Percentiles rank a stretch among this genome's conserved stretches.
Conservation (phyloP, 2,888 invertebrate species). For the Criorhina ranunculi region DNA sequence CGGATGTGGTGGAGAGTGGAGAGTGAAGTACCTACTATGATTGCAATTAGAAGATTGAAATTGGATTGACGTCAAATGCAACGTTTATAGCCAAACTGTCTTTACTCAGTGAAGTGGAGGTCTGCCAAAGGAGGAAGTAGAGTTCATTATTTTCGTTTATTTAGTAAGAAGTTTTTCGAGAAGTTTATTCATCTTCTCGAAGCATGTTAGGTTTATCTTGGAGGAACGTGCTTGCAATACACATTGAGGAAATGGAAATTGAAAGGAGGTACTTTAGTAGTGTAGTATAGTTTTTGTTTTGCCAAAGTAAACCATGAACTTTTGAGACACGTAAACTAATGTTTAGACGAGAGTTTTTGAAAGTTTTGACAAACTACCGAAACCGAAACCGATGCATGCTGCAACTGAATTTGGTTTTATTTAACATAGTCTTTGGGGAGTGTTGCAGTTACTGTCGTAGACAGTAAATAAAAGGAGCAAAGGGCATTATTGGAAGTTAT, state of each 20-base stretch:
- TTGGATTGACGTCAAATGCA: slow-evolving; percentile 67
- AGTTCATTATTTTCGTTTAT: slow-evolving; percentile 64
- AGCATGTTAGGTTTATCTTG: slow-evolving; percentile 30
- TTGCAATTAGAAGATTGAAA: slow-evolving; percentile 75
- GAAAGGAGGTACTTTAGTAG: slow-evolving; percentile 5
- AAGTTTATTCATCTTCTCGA: slow-evolving; percentile 53
- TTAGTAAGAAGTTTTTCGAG: slow-evolving; percentile 34
- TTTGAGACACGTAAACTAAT: no score
- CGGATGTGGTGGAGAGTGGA: not conserved
- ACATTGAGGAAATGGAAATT: slow-evolving; percentile 18
- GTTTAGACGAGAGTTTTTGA: no score
- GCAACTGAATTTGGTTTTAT: no score
- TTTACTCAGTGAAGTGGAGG: slow-evolving; percentile 30
- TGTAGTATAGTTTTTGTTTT: not conserved
- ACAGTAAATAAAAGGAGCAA: no score
- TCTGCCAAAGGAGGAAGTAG: not conserved
- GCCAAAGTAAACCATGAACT: no score
- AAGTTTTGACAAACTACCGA: no score
- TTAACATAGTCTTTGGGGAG: no score
- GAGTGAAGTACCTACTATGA: slow-evolving; percentile 8
- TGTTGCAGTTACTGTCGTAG: no score
- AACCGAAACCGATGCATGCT: no score
- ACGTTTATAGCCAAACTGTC: slow-evolving; percentile 32
- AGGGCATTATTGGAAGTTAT: no score
- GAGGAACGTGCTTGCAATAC: slow-evolving; percentile 52